A percentile compares a stretch with the other conserved stretches of the same genome.
These are phyloP conservation scores for Agriopis leucophaearia DNA, from an alignment of 2,888 invertebrate genomes.

Conservation along the genomic window DNA sequence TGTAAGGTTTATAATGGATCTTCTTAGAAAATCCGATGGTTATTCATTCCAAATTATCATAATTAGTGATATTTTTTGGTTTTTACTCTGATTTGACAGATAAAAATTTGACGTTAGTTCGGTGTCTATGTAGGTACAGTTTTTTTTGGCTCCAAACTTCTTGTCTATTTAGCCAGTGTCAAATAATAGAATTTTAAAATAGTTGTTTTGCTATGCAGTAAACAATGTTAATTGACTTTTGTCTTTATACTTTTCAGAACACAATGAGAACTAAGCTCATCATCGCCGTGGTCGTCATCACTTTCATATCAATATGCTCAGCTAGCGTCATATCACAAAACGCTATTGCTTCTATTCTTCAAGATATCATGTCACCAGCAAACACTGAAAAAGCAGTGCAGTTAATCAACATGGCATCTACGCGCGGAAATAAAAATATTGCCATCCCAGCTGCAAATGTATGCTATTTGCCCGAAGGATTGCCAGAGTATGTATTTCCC, in stretches of 20 bases:
- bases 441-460: constrained; percentile 21
- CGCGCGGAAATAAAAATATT: constrained; percentile 21
- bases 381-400: constrained; percentile 53
- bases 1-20: too few species aligned
- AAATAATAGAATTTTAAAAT: too few species aligned
- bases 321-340: constrained; percentile 37
- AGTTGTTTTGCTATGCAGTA: neutral
- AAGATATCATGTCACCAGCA: constrained; percentile 55
- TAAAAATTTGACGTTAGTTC: too few species aligned
- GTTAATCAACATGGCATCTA: constrained; percentile 42
- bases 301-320: constrained; percentile 34
- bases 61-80: too few species aligned
- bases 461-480: constrained; percentile 14
- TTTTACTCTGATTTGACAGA: too few species aligned
- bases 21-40: too few species aligned
- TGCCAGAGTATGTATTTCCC: neutral
- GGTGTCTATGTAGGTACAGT: too few species aligned
- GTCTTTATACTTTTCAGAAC: constrained; percentile 24
- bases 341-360: constrained; percentile 47
- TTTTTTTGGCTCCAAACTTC: too few species aligned
- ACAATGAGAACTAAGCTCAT: constrained; percentile 24
- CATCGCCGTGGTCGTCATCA: constrained; percentile 5
- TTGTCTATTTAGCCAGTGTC: too few species aligned
- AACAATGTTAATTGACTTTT: too few species aligned
- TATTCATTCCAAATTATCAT: too few species aligned